phyloP scores from a whole-genome alignment of 92 coral and sea anemone genomes.

The Umimayanthus kanabou region DNA sequence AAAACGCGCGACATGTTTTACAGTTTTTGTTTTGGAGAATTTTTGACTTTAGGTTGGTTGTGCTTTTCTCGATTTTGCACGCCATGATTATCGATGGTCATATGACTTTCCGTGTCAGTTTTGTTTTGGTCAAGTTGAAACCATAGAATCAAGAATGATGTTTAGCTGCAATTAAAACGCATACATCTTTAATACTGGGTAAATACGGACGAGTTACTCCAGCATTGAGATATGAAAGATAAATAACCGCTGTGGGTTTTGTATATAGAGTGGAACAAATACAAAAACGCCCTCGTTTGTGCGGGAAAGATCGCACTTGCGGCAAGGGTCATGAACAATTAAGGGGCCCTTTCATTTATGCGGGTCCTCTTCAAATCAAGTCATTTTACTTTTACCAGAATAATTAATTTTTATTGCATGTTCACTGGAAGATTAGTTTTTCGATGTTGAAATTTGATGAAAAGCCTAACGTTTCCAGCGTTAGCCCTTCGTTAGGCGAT shows the following conservation, averaged over 20 bases:
- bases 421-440: neutral
- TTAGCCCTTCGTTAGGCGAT: too few relatives aligned
- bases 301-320: too few relatives aligned
- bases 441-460: too few relatives aligned
- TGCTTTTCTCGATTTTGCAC: neutral
- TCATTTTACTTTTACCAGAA: neutral
- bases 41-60: neutral
- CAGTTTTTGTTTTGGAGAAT: neutral
- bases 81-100: neutral
- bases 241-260: neutral
- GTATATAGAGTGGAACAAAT: neutral
- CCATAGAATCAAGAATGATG: neutral
- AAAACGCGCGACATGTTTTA: neutral
- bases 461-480: too few relatives aligned
- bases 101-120: neutral
- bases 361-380: neutral
- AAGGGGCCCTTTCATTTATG: neutral
- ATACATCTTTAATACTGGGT: neutral
- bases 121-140: neutral
- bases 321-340: too few relatives aligned
- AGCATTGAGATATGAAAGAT: neutral
- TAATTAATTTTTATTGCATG: too few relatives aligned
- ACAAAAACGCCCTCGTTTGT: neutral
- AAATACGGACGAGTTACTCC: neutral
- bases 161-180: neutral